These are phyloP conservation scores for Dasysyrphus tricinctus DNA, from an alignment of 2,888 invertebrate species.

Conservation along the genomic window DNA sequence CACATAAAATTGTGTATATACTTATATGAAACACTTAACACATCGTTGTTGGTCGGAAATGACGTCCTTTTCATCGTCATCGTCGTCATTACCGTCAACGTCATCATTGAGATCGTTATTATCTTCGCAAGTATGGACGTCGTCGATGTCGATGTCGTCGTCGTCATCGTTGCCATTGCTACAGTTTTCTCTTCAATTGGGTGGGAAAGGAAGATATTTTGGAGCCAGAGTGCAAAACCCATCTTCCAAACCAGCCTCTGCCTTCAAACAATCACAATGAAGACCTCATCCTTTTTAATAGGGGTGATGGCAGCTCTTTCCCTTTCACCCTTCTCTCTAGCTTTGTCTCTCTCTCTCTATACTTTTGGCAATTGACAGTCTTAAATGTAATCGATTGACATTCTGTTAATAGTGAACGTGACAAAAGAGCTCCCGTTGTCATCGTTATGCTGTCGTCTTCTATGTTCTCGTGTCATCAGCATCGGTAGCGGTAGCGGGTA, in stretches of 20 bases:
- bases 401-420: constrained; percentile 73
- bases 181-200: constrained; percentile 11
- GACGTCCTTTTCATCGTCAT: constrained; percentile 66
- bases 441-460: constrained; percentile 34
- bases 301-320: not conserved
- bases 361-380: constrained; percentile 67
- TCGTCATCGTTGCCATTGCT: not conserved
- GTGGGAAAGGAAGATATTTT: not conserved
- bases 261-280: constrained; percentile 4
- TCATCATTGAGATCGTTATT: constrained; percentile 37
- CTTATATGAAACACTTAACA: constrained; percentile 65
- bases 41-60: constrained; percentile 61
- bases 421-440: constrained; percentile 60
- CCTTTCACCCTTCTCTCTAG: not conserved
- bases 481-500: not conserved
- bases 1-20: not conserved
- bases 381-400: constrained; percentile 73
- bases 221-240: not conserved
- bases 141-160: not conserved
- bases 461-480: constrained; percentile 18
- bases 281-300: constrained; percentile 31
- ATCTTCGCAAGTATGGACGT: constrained; percentile 13
- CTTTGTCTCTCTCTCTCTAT: not conserved
- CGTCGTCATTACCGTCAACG: constrained; percentile 52
- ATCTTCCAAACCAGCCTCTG: constrained; percentile 5